phyloP scores from a whole-genome alignment of 2,113 vertebrate species.

The Cettia cetti region DNA sequence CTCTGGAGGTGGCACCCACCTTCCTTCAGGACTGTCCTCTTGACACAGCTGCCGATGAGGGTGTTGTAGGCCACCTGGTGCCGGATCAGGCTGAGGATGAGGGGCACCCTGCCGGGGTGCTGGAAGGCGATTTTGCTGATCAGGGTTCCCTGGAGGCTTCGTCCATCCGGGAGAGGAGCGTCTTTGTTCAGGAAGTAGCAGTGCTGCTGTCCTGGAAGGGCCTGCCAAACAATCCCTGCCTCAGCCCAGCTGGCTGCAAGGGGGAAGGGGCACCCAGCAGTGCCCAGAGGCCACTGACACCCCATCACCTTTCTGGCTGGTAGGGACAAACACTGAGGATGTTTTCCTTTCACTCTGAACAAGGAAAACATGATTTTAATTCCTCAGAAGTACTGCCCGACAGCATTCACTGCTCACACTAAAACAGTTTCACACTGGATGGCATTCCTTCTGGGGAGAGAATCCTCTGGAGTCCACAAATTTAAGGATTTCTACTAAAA shows the following conservation, averaged over 20 bases:
- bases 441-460: background rate
- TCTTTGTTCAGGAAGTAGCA: constrained; percentile 98
- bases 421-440: rapidly evolving
- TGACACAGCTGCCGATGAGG: constrained; percentile 94
- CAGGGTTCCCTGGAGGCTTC: constrained; percentile 87
- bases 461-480: background rate
- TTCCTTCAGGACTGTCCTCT: constrained; percentile 89
- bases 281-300: background rate
- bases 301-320: background rate
- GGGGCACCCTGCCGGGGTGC: constrained; percentile 91
- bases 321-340: background rate
- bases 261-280: background rate
- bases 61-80: constrained; percentile 95
- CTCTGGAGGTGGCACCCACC: constrained; percentile 58
- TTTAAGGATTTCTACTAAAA: background rate
- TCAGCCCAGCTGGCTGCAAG: background rate
- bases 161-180: constrained; percentile 92
- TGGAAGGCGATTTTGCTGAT: constrained; percentile 93
- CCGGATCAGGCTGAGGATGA: constrained; percentile 87
- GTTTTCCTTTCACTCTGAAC: background rate
- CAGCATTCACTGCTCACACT: too few species aligned
- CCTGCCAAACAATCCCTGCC: constrained; percentile 69
- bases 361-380: rapidly evolving
- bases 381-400: background rate
- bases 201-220: constrained; percentile 95